A percentile compares a stretch with the other conserved stretches of the same genome.
Evolutionary conservation across 2,797 vertebrate species (phyloP).

Genomic region (Semotilus atromaculatus): DNA sequence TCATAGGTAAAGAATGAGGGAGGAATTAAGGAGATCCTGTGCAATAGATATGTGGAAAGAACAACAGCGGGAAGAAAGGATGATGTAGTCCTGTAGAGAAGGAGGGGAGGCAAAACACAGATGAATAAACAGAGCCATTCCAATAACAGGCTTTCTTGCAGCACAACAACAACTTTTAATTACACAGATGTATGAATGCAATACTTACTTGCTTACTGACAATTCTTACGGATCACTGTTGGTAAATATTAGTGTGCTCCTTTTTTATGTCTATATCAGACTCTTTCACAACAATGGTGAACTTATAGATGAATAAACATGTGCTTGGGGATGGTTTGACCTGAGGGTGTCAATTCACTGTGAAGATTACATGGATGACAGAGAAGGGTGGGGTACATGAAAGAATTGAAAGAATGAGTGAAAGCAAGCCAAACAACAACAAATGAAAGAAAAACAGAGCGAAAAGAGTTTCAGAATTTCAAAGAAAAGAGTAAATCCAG

Average conservation of each 20-base stretch:
- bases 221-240: background rate
- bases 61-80: conserved; percentile 4
- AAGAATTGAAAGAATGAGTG: conserved; percentile 32
- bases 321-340: background rate
- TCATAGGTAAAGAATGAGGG: conserved; percentile 15
- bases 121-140: conserved; percentile 12
- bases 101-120: conserved; percentile 2
- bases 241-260: background rate
- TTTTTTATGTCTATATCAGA: background rate
- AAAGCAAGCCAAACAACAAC: conserved; percentile 21
- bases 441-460: conserved; percentile 20
- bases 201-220: background rate
- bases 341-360: background rate
- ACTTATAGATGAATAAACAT: background rate
- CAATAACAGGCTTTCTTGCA: conserved; percentile 33
- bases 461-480: conserved; percentile 10
- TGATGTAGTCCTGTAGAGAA: background rate
- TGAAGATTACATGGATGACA: conserved; percentile 33
- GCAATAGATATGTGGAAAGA: background rate
- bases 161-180: conserved; percentile 14
- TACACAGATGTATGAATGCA: background rate
- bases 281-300: background rate
- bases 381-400: conserved; percentile 25
- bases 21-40: background rate
- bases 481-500: conserved; percentile 38